These are phyloP conservation scores for Achroia grisella DNA, from an alignment of 1,140 invertebrate species.

Conservation along the genomic window DNA sequence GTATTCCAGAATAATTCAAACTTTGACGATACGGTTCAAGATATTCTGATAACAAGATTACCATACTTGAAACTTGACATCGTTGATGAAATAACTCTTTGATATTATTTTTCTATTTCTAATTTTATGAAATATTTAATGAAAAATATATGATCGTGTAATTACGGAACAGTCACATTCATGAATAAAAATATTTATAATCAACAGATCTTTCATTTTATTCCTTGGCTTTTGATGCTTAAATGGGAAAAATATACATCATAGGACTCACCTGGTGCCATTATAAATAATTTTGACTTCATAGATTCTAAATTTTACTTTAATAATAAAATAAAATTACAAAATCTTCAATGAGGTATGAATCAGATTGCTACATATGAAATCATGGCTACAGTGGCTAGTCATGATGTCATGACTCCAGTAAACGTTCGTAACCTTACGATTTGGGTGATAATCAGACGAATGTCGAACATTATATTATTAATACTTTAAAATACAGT, in stretches of 20 bases:
- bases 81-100: slow-evolving; percentile 59
- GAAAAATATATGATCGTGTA: slow-evolving; percentile 61
- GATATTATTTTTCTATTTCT: slow-evolving; percentile 74
- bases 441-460: too few relatives aligned
- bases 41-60: slow-evolving; percentile 16
- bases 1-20: slow-evolving; percentile 21
- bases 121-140: slow-evolving; percentile 64
- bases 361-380: too few relatives aligned
- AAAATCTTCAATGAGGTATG: too few relatives aligned
- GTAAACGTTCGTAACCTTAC: too few relatives aligned
- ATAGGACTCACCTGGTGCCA: too few relatives aligned
- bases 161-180: slow-evolving; percentile 60
- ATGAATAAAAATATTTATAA: slow-evolving; percentile 72
- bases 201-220: slow-evolving; percentile 50
- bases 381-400: too few relatives aligned
- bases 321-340: too few relatives aligned
- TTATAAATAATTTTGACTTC: too few relatives aligned
- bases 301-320: too few relatives aligned
- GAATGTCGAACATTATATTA: background rate
- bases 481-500: background rate
- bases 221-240: too few relatives aligned
- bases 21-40: slow-evolving; percentile 20
- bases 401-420: too few relatives aligned
- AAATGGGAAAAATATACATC: too few relatives aligned
- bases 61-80: slow-evolving; percentile 35